Percentiles rank a stretch among this genome's conserved stretches.
phyloP scores from a whole-genome alignment of 2,797 vertebrate species.

The Dipus sagitta region DNA sequence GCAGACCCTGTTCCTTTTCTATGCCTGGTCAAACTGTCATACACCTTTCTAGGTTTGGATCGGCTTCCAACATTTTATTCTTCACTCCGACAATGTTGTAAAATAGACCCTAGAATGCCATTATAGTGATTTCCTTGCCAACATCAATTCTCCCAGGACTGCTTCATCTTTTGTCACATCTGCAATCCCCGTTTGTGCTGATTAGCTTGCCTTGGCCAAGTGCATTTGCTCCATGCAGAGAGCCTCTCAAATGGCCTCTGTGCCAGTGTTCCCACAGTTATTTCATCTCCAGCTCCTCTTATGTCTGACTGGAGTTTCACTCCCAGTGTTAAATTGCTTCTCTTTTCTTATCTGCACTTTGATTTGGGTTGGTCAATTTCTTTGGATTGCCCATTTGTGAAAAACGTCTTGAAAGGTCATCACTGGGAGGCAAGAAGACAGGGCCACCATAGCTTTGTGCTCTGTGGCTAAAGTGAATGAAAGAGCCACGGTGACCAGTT shows the following conservation, averaged over 20 bases:
- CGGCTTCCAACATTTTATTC: not conserved
- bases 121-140: not conserved
- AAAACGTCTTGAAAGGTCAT: not conserved
- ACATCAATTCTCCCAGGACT: not conserved
- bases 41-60: not conserved
- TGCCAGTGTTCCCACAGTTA: not conserved
- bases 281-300: not conserved
- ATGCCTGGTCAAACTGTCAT: not conserved
- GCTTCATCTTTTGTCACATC: not conserved
- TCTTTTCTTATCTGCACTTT: not conserved
- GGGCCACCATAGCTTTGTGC: too few species aligned
- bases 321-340: not conserved
- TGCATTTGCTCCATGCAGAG: not conserved
- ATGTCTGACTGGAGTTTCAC: not conserved
- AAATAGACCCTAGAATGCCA: not conserved
- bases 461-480: not conserved
- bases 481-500: not conserved
- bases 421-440: not conserved
- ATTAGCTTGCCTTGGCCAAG: not conserved
- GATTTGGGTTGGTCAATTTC: not conserved
- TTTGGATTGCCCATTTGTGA: conserved; percentile 30
- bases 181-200: not conserved
- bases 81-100: not conserved
- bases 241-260: not conserved
- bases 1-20: not conserved